These are phyloP conservation scores for Heliothis virescens DNA, from an alignment of 1,140 invertebrate genomes.

Conservation along the genomic window DNA sequence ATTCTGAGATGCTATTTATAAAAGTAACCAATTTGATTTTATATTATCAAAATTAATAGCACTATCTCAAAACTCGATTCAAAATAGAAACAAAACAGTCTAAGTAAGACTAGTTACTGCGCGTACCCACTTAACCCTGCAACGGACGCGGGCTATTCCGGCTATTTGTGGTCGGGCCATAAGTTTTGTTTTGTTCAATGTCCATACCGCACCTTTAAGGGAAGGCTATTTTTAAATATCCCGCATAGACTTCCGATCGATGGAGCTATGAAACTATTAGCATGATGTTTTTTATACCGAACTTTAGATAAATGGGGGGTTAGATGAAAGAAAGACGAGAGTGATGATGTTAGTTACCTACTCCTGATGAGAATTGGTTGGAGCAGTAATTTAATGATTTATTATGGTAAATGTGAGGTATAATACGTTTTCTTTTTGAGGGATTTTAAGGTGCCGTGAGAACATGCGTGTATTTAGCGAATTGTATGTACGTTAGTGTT, in stretches of 20 bases:
- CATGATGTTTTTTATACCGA: slow-evolving; percentile 18
- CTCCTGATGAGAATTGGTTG: neutral
- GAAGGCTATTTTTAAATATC: slow-evolving; percentile 34
- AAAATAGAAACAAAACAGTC: neutral
- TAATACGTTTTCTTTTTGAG: too few species aligned
- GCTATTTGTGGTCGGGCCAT: slow-evolving; percentile 44
- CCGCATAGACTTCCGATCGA: slow-evolving; percentile 39
- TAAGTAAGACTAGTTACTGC: slow-evolving; percentile 9
- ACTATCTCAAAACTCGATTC: too few species aligned
- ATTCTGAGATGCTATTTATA: neutral
- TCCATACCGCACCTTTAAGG: slow-evolving; percentile 10
- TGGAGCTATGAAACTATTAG: slow-evolving; percentile 13
- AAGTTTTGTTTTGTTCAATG: slow-evolving; percentile 38
- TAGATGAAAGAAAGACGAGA: slow-evolving; percentile 15
- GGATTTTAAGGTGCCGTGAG: too few species aligned
- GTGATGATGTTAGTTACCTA: neutral
- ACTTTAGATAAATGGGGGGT: neutral
- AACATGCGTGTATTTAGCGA: too few species aligned
- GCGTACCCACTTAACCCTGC: slow-evolving; percentile 27
- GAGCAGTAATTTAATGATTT: neutral
- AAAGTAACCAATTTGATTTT: neutral
- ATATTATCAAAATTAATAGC: too few species aligned
- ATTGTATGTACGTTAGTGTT: too few species aligned
- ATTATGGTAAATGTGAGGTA: too few species aligned
- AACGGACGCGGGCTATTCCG: slow-evolving; percentile 23